Base-by-base conservation (phyloP, 1,140 invertebrate species). In the Hypothenemus hampei region DNA sequence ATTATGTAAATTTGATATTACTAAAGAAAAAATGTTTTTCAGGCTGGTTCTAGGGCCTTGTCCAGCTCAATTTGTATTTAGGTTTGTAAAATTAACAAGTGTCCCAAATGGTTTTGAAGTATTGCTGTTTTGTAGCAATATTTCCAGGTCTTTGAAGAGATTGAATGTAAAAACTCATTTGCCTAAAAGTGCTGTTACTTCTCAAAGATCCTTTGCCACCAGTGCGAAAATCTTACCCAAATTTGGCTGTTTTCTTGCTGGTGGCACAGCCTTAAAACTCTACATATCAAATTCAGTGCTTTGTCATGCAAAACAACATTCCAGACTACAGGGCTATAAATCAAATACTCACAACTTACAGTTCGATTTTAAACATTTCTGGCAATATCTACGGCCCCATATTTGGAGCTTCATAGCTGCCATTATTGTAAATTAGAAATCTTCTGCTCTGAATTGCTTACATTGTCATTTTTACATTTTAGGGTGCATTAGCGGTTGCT, bases 401-500 rank as follows among this genome's bases (percentile, higher is more conserved):
- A 46, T 80, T 39, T 75, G 75, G 69, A 75, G 78, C 58, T 72
- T 82, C 8, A 59, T 83, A 6, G 68, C 75, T 7, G 78, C 79
- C 21, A 67, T 81, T 49, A 66, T 69, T 43, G 81, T 81, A 20
- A 46, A n/a, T 15, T 19, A 29, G 13, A 33, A 26, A 15, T 13
- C 15, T 46, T 11, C 16, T 4, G 11, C 26, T 29, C n/a, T 3
- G n/a, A n/a, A 3, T 13, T 22, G n/a, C 10, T 16, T 26, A 8
- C 24, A 29, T n/a, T n/a, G n/a, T n/a, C n/a, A n/a, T n/a, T n/a
- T n/a, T n/a, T 45, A 1, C 29, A 18, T 36, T 75, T 44, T 66
- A 93, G 90, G 85, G 86, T 63, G 87, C 91, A 10, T 68, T 92
- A 21, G 72, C 81, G 57, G 87, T 90, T 43, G 89, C 91, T 1